Evolutionary conservation across 2,113 vertebrate species (phyloP), one percentile per base, ranked within the genome.

Genomic region (Macaca mulatta): DNA sequence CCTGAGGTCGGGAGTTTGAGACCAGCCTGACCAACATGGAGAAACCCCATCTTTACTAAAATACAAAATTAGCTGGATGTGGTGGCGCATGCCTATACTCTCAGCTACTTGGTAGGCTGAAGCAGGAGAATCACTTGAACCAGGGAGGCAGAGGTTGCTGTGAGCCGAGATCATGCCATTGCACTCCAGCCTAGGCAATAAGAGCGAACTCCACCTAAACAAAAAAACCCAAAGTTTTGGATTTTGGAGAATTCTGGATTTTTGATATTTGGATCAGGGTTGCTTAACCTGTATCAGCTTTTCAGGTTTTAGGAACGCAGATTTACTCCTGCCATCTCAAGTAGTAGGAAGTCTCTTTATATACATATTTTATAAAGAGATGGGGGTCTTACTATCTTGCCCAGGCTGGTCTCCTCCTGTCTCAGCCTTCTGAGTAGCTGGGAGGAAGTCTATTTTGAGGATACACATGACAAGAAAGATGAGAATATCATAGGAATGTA

Each of bases 401-500:
- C 64, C 64, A 69, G 13, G 32, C 67, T 6, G 32, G 32, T 69
- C 32, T n/a, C 32, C 16, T 69, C 32, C 32, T 4, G 7, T 35
- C 32, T 69, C 32, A 32, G 32, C 67, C 67, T n/a, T 35, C 67
- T n/a, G 67, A 35, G 32, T 69, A 35, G 14, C 32, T 69, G 67
- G 67, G 32, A 69, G 32, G 67, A 35, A 30, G 27, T 67, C 96
- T 94, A 96, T 93, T 95, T 94, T 93, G 93, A 96, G 72, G 89
- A 50, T 23, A 8, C 61, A 61, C 1, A 17, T 80, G 96, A 92
- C 82, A 92, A 86, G 45, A 81, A 75, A 89, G 89, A 55, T 94
- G 82, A 95, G 89, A 83, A 55, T 84, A 89, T 79, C n/a, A 59
- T 6, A 77, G 55, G 61, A 79, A 40, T 38, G 43, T 93, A 77